phyloP scores from a whole-genome alignment of 2,113 vertebrate genomes.

The Ranitomeya imitator region DNA sequence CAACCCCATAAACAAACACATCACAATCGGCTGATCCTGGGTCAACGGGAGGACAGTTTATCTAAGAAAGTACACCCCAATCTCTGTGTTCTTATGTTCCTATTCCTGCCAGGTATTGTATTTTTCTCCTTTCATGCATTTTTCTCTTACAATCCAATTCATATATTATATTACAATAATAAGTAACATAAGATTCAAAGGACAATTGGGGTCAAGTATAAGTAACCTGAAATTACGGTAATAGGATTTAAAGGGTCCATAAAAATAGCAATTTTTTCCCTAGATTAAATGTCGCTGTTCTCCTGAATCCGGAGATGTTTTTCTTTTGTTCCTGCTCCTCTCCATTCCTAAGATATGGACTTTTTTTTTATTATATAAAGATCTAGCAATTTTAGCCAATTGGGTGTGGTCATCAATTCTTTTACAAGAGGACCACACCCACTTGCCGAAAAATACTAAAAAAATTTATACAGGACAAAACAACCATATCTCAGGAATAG shows the following conservation, averaged over 20 bases:
- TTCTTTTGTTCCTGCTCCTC: too few species aligned
- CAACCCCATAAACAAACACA: background rate
- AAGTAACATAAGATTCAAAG: background rate
- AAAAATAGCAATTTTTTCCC: too few species aligned
- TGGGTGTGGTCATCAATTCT: too few species aligned
- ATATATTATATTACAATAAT: slow-evolving; percentile 9
- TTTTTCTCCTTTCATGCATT: background rate
- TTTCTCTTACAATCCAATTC: background rate
- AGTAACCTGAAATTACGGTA: background rate
- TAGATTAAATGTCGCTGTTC: too few species aligned
- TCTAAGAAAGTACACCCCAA: background rate
- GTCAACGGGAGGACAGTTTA: background rate
- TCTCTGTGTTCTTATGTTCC: background rate
- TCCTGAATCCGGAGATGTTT: too few species aligned
- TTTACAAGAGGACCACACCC: too few species aligned
- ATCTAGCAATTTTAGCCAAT: too few species aligned
- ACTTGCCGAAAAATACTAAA: too few species aligned
- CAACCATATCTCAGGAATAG: too few species aligned
- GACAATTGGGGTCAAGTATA: background rate
- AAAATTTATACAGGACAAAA: too few species aligned
- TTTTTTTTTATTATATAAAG: too few species aligned
- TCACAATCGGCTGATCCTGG: background rate
- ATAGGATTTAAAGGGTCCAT: background rate
- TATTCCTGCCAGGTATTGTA: background rate
- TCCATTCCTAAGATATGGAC: too few species aligned